phyloP scores from a whole-genome alignment of 2,888 invertebrate species.

The Acanthosepion lycidas region DNA sequence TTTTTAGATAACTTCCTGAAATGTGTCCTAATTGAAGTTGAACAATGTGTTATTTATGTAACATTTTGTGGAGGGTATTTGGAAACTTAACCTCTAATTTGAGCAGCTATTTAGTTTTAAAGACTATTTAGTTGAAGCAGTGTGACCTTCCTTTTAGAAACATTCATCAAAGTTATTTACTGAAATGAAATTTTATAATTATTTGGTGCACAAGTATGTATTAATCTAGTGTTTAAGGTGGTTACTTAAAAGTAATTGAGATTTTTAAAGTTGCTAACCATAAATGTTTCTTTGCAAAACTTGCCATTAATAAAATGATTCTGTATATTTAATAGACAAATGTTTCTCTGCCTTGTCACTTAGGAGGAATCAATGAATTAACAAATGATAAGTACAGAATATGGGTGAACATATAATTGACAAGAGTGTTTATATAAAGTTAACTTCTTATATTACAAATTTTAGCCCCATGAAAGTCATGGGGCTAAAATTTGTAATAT shows the following conservation, averaged over 20 bases:
- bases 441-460: no score
- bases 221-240: not conserved
- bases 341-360: not conserved
- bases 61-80: not conserved
- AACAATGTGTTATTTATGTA: no score
- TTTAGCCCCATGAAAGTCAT: no score
- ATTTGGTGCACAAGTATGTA: not conserved
- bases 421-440: not conserved
- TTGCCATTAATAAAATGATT: not conserved
- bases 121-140: not conserved
- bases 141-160: not conserved
- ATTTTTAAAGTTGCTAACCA: not conserved
- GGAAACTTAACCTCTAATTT: not conserved
- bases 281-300: not conserved
- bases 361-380: not conserved
- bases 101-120: not conserved
- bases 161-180: no score
- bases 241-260: no score
- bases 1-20: not conserved
- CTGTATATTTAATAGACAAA: not conserved
- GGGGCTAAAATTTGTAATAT: no score
- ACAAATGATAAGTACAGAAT: not conserved
- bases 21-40: not conserved
- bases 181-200: not conserved
- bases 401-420: not conserved